phyloP scores from a whole-genome alignment of 2,113 vertebrate genomes.

The Sardina pilchardus region DNA sequence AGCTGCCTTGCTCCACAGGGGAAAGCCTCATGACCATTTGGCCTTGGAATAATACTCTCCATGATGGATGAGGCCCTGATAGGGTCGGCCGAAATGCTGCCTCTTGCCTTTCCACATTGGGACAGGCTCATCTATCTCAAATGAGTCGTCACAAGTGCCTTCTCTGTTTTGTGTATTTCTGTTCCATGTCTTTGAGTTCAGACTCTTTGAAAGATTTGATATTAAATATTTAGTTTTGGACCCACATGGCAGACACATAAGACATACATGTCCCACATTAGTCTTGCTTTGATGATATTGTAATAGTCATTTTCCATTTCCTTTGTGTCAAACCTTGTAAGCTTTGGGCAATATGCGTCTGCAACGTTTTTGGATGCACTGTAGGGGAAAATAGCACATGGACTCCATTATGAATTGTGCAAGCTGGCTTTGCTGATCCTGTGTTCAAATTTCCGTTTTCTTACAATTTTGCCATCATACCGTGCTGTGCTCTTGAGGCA shows the following conservation, averaged over 20 bases:
- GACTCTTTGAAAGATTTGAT: background rate
- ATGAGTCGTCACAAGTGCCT: background rate
- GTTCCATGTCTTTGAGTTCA: background rate
- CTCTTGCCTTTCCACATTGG: slow-evolving; percentile 1
- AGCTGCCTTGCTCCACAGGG: slow-evolving; percentile 46
- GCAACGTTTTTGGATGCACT: background rate
- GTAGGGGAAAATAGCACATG: background rate
- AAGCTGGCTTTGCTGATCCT: background rate
- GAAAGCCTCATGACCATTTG: slow-evolving; percentile 68
- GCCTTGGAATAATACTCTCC: slow-evolving; percentile 54
- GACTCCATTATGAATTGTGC: background rate
- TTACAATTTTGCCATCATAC: background rate
- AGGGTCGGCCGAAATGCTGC: slow-evolving; percentile 35
- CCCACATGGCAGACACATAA: background rate
- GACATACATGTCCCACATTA: background rate
- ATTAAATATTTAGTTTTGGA: slow-evolving; percentile 4
- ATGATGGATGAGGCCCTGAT: slow-evolving; percentile 43
- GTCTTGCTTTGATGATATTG: slow-evolving; percentile 2
- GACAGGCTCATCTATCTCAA: slow-evolving; percentile 18
- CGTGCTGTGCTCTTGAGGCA: background rate
- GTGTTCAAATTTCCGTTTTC: background rate
- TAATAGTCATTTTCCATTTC: background rate
- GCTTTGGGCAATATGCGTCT: background rate
- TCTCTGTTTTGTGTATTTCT: background rate
- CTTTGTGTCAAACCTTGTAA: slow-evolving; percentile 2